Conservation (phyloP, 2,888 invertebrate species). For the Erpobdella octoculata region DNA sequence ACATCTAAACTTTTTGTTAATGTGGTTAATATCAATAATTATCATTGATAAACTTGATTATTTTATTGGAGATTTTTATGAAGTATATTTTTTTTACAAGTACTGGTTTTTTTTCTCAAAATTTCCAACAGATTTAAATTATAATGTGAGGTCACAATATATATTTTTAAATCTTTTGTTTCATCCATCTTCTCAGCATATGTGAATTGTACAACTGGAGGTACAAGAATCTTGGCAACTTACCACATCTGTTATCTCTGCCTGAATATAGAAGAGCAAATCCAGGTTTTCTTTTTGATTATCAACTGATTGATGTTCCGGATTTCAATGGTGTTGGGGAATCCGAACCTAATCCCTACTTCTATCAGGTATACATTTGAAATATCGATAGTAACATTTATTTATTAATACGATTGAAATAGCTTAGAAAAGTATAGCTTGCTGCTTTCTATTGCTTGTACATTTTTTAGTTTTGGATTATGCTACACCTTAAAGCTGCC, state of each 20-base stretch:
- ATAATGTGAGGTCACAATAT: no score
- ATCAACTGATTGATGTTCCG: conserved; percentile 88
- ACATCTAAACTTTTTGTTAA: not conserved
- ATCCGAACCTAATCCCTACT: conserved; percentile 93
- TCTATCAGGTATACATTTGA: conserved; percentile 70
- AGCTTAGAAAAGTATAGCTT: not conserved
- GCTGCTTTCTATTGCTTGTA: not conserved
- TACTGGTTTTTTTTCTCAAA: not conserved
- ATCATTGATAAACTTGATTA: not conserved
- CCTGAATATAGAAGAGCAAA: conserved; percentile 83
- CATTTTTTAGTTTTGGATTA: not conserved
- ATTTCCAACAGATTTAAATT: no score
- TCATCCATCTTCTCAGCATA: conserved; percentile 60
- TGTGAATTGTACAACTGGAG: conserved; percentile 92
- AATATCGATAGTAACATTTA: not conserved
- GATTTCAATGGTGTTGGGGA: conserved; percentile 94
- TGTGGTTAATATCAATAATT: not conserved
- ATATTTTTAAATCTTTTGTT: no score
- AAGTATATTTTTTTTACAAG: not conserved
- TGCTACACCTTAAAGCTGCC: not conserved
- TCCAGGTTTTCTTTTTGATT: conserved; percentile 83
- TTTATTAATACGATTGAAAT: no score
- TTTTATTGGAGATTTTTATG: not conserved
- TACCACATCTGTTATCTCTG: conserved; percentile 74
- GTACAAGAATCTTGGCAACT: conserved; percentile 86